phyloP scores from a whole-genome alignment of 2,888 invertebrate genomes.

The Temnothorax unifasciatus region DNA sequence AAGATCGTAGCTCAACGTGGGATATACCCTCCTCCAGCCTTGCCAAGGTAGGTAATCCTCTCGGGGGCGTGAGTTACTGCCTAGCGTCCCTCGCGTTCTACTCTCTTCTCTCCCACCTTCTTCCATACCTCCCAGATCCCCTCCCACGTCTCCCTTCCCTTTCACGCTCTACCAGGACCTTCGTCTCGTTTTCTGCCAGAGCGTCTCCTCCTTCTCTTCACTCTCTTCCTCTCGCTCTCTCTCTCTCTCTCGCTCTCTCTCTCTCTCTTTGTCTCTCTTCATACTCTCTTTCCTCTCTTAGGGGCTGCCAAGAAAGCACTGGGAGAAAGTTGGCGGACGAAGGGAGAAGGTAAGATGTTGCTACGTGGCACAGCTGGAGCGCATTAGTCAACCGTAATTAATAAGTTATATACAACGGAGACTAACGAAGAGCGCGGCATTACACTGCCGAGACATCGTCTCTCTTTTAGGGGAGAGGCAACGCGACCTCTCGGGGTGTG shows the following conservation, averaged over 20 bases:
- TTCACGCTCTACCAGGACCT: slow-evolving; percentile 44
- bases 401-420: slow-evolving; percentile 83
- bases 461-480: slow-evolving; percentile 55
- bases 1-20: slow-evolving; percentile 86
- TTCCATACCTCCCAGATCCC: slow-evolving; percentile 53
- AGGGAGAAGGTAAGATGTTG: slow-evolving; percentile 64
- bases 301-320: slow-evolving; percentile 68
- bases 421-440: slow-evolving; percentile 79
- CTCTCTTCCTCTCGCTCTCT: slow-evolving; percentile 49
- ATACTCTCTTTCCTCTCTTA: slow-evolving; percentile 58
- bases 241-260: slow-evolving; percentile 29
- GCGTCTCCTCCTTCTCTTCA: slow-evolving; percentile 54
- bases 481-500: slow-evolving; percentile 62
- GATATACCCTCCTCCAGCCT: slow-evolving; percentile 80
- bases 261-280: slow-evolving; percentile 60
- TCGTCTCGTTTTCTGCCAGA: slow-evolving; percentile 57
- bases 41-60: slow-evolving; percentile 86
- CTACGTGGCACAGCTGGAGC: slow-evolving; percentile 83
- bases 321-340: slow-evolving; percentile 66
- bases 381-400: slow-evolving; percentile 85
- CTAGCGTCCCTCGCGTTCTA: slow-evolving; percentile 70
- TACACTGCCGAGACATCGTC: slow-evolving; percentile 57
- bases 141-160: slow-evolving; percentile 49
- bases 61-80: slow-evolving; percentile 86
- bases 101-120: slow-evolving; percentile 68